These are phyloP conservation scores for Drosophila stalkeri DNA, from an alignment of 2,888 invertebrate species.

Conservation along the genomic window DNA sequence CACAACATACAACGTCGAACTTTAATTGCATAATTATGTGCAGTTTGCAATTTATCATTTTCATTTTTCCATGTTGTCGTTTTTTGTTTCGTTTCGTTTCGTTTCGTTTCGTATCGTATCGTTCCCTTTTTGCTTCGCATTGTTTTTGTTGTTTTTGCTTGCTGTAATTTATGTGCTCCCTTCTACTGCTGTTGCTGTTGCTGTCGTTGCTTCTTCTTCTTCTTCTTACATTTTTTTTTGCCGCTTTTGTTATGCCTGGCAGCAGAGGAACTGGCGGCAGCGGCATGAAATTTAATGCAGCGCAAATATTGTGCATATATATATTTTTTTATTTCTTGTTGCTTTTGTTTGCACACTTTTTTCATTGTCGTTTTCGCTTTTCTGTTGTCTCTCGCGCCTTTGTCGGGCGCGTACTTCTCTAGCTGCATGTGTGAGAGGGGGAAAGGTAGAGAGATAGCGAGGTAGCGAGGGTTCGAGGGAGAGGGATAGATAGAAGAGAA, in stretches of 20 bases:
- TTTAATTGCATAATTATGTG: conserved; percentile 86
- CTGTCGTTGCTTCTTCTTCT: conserved; percentile 17
- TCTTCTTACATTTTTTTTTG: conserved; percentile 7
- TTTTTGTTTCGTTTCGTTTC: conserved; percentile 46
- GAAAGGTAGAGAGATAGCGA: conserved; percentile 2
- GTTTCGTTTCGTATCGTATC: conserved; percentile 12
- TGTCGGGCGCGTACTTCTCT: conserved; percentile 40
- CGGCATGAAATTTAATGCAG: conserved; percentile 60
- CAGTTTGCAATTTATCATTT: conserved; percentile 85
- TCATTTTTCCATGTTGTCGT: conserved; percentile 78
- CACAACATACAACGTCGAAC: conserved; percentile 81
- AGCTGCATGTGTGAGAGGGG: conserved; percentile 8
- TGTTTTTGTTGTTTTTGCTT: conserved; percentile 39
- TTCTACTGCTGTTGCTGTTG: conserved; percentile 19
- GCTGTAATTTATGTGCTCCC: conserved; percentile 71
- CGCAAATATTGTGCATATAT: conserved; percentile 61
- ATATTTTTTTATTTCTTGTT: no score
- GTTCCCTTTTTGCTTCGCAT: conserved; percentile 25
- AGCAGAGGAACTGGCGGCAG: neutral
- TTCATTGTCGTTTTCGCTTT: conserved; percentile 23
- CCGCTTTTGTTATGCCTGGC: conserved; percentile 22
- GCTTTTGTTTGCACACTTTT: conserved; percentile 22
- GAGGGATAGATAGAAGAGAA: neutral
- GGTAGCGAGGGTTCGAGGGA: conserved; percentile 12
- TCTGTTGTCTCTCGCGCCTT: conserved; percentile 51